Percentiles rank a stretch among this genome's conserved stretches.
Conservation (phyloP, 1,140 invertebrate genomes). For the Carposina sasakii region DNA sequence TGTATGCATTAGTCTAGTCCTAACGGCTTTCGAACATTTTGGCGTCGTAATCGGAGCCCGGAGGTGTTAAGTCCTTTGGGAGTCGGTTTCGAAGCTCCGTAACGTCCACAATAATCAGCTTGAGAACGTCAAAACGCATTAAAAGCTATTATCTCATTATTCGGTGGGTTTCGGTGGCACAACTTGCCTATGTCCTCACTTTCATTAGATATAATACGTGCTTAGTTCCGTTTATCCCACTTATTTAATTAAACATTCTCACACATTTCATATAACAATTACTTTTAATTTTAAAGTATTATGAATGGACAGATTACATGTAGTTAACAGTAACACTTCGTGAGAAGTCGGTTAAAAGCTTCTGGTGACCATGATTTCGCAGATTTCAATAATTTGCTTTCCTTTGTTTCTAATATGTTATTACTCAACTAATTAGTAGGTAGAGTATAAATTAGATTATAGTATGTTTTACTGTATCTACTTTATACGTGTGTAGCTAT, state of each 20-base stretch:
- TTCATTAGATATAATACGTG: conserved; percentile 40
- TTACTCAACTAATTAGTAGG: too few species aligned
- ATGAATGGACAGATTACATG: conserved; percentile 64
- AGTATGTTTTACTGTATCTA: too few species aligned
- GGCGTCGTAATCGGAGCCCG: too few species aligned
- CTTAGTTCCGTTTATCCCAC: conserved; percentile 53
- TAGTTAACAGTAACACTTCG: conserved; percentile 64
- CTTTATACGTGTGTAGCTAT: too few species aligned
- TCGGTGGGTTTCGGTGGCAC: conserved; percentile 18
- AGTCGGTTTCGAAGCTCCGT: too few species aligned
- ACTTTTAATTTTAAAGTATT: conserved; percentile 69
- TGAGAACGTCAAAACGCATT: conserved; percentile 24
- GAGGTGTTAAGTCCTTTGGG: too few species aligned
- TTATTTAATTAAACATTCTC: conserved; percentile 72
- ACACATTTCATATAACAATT: conserved; percentile 67
- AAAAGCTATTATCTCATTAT: conserved; percentile 23
- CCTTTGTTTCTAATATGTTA: too few species aligned
- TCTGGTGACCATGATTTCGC: conserved; percentile 17
- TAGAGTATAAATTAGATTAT: too few species aligned
- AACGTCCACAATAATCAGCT: too few species aligned
- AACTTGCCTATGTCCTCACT: conserved; percentile 40
- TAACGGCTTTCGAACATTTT: too few species aligned
- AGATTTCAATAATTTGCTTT: too few species aligned
- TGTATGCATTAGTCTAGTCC: too few species aligned
- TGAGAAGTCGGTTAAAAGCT: conserved; percentile 62